phyloP scores from a whole-genome alignment of 1,140 invertebrate genomes.

The Scaptomyza montana region DNA sequence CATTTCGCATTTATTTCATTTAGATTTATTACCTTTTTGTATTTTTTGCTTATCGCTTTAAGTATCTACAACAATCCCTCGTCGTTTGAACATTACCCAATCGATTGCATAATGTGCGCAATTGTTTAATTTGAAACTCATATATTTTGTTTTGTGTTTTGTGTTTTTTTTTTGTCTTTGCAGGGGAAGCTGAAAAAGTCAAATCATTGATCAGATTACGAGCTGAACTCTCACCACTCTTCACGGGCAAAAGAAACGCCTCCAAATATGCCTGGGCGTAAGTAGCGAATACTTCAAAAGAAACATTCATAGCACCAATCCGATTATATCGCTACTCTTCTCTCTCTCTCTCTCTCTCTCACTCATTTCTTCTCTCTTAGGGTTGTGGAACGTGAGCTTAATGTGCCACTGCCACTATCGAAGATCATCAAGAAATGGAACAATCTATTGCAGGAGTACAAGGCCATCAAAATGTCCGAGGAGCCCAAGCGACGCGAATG shows the following conservation, averaged over 20 bases:
- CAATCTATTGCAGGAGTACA: conserved; percentile 83
- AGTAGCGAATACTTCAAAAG: conserved; percentile 52
- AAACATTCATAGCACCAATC: conserved; percentile 15
- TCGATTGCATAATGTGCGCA: conserved; percentile 42
- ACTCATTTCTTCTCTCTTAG: conserved; percentile 31
- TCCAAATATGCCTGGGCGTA: conserved; percentile 84
- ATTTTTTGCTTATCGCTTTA: background rate
- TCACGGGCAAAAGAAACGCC: conserved; percentile 83
- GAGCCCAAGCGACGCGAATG: conserved; percentile 83
- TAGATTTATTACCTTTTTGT: background rate
- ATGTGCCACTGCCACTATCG: conserved; percentile 83
- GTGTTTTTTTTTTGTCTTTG: conserved; percentile 13
- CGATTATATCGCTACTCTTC: background rate
- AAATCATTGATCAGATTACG: conserved; percentile 84
- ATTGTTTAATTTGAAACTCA: conserved; percentile 26
- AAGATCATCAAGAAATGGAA: conserved; percentile 84
- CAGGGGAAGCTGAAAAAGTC: conserved; percentile 84
- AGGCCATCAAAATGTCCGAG: conserved; percentile 84
- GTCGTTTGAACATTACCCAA: conserved; percentile 10
- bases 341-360: conserved; percentile 1
- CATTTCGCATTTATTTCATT: conserved; percentile 5
- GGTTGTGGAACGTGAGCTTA: conserved; percentile 82
- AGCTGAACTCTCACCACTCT: conserved; percentile 82
- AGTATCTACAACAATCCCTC: conserved; percentile 20
- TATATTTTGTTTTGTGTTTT: conserved; percentile 20